Evolutionary conservation across 1,140 invertebrate species (phyloP).

Genomic region (Myzus persicae): DNA sequence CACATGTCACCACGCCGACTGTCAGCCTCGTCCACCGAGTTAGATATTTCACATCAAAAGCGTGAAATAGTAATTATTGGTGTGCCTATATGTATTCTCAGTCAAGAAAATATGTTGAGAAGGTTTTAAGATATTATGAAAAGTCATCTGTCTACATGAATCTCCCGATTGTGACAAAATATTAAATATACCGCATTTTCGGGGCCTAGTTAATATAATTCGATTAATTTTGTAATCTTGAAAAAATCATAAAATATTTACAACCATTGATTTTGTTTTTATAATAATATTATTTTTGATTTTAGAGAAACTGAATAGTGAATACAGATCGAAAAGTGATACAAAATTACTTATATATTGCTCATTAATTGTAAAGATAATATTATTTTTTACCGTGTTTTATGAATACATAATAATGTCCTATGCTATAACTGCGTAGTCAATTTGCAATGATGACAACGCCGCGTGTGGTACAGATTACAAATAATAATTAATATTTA

Average conservation of each 20-base stretch:
- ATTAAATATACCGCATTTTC: too few relatives aligned
- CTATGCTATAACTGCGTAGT: neutral
- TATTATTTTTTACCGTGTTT: neutral
- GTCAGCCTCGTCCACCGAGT: too few relatives aligned
- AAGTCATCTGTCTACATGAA: too few relatives aligned
- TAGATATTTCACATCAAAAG: too few relatives aligned
- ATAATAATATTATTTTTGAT: too few relatives aligned
- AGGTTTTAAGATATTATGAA: too few relatives aligned
- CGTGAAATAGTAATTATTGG: neutral
- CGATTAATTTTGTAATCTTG: too few relatives aligned
- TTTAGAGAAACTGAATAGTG: neutral
- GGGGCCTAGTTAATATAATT: too few relatives aligned
- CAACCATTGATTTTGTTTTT: neutral
- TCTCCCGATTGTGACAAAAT: too few relatives aligned
- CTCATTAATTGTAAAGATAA: neutral
- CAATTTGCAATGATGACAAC: neutral
- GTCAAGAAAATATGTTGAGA: too few relatives aligned
- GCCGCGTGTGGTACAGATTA: neutral
- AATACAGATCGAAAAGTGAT: neutral
- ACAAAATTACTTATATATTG: neutral
- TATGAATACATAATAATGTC: neutral
- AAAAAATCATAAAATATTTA: neutral
- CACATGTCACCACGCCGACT: too few relatives aligned
- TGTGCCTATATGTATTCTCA: neutral
- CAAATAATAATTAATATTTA: neutral